Evolutionary conservation across 2,113 vertebrate species (phyloP).

Genomic region (Coreoperca whiteheadi): DNA sequence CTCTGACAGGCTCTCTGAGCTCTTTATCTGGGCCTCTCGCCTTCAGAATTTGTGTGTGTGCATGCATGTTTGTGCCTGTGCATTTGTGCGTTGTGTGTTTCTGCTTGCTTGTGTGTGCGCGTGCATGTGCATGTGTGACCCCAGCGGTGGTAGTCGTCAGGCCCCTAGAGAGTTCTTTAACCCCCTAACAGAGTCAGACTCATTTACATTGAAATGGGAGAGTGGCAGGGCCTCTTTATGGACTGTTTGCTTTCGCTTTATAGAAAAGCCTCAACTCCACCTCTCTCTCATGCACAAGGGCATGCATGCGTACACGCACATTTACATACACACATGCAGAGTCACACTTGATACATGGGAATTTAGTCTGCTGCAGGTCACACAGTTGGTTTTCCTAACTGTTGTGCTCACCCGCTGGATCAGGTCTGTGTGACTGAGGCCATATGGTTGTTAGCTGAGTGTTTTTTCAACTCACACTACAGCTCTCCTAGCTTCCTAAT

Average conservation of each 20-base stretch:
- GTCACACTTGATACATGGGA: conserved; percentile 66
- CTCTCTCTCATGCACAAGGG: conserved; percentile 54
- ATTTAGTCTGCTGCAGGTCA: conserved; percentile 69
- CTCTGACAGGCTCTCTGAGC: conserved; percentile 85
- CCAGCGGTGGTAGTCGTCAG: conserved; percentile 76
- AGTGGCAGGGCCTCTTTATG: conserved; percentile 83
- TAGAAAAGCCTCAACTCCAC: conserved; percentile 76
- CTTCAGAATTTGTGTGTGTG: conserved; percentile 59
- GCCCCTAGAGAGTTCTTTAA: conserved; percentile 83
- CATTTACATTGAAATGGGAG: conserved; percentile 89
- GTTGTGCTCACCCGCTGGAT: conserved; percentile 31
- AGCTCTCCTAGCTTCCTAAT: conserved; percentile 62
- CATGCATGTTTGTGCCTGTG: conserved; percentile 51
- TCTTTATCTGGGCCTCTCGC: conserved; percentile 84
- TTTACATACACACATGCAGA: conserved; percentile 48
- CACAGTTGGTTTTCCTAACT: conserved; percentile 69
- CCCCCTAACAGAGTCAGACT: conserved; percentile 85
- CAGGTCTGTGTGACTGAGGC: conserved; percentile 62
- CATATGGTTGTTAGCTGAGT: conserved; percentile 72
- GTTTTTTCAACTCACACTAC: conserved; percentile 52
- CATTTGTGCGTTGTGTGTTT: conserved; percentile 51
- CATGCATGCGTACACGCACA: conserved; percentile 11
- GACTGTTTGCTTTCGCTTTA: conserved; percentile 84
- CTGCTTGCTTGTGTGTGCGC: conserved; percentile 39
- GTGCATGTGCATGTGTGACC: conserved; percentile 70